Base-by-base conservation (phyloP, 2,888 invertebrate genomes). In the Meiosimyza platycephala region DNA sequence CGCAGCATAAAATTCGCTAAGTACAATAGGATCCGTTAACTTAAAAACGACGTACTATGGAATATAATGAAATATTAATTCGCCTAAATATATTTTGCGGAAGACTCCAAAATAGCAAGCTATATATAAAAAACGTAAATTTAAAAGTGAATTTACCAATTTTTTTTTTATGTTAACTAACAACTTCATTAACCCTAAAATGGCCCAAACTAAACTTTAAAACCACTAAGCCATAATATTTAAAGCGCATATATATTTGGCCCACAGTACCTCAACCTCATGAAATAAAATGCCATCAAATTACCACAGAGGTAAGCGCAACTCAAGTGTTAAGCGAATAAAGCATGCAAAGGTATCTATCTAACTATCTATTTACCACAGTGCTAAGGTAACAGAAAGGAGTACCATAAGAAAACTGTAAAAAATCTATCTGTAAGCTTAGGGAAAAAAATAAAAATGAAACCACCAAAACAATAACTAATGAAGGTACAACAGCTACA, bases 401-500 rank as follows among this genome's bases (percentile, higher is more conserved):
- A 28, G 57, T 28, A 57, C 22, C 22, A 22, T 28, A 13, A 57
- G 57, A 57, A 6, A 28, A 28, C 28, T 28, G 28, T 28, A 28
- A 28, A 28, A 28, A 28, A 28, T 28, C 28, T 28, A 28, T n/a
- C n/a, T 28, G 28, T 28, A 4, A 57, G 57, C 1, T 28, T 57
- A 28, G 18, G 13, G 5, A 57, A 57, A 11, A n/a, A 28, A 28
- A 11, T 28, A 57, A 11, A 28, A 28, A 11, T 12, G 15, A 28
- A 57, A 18, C 13, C 18, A 55, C 16, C 15, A 15, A 57, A 57
- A 57, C 16, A 9, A 15, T 6, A 57, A 28, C 22, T 57, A 57
- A 28, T 57, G 13, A 12, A 57, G 57, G 28, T 13, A 57, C 69
- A 67, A 74, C 79, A 80, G 80, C 76, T 80, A 76, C 80, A 57